A percentile compares a stretch with the other conserved stretches of the same genome.
phyloP scores from a whole-genome alignment of 2,797 vertebrate genomes.

The Lophotriccus pileatus region DNA sequence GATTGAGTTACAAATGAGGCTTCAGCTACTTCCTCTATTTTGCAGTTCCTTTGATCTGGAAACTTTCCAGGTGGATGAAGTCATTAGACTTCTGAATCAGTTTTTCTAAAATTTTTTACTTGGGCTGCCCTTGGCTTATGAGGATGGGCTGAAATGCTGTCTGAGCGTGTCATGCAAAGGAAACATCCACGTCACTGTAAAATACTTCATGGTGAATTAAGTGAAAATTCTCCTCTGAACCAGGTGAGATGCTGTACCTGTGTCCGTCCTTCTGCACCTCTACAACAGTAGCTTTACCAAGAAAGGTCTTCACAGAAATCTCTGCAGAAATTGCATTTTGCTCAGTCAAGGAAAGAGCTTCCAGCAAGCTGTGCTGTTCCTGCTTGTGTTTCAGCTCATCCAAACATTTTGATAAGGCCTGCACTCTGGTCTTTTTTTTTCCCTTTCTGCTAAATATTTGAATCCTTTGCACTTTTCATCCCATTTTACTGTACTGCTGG shows the following conservation, averaged over 20 bases:
- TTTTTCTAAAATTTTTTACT: background rate
- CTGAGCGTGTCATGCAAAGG: background rate
- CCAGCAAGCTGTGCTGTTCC: background rate
- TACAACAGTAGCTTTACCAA: background rate
- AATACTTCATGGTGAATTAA: background rate
- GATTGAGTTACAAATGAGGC: background rate
- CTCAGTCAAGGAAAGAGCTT: background rate
- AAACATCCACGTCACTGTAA: background rate
- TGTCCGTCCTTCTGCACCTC: background rate
- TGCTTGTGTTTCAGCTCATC: background rate
- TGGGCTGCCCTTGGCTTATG: background rate
- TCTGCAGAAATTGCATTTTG: background rate
- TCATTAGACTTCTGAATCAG: background rate
- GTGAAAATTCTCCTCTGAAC: background rate
- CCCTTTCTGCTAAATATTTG: background rate
- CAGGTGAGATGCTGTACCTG: background rate
- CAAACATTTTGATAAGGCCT: background rate
- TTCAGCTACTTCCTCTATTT: background rate
- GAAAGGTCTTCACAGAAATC: background rate
- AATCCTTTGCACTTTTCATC: background rate
- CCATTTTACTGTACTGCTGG: background rate
- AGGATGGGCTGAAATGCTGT: background rate
- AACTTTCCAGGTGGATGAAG: background rate
- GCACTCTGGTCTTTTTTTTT: rapidly evolving
- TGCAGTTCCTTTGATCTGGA: conserved; percentile 15